These are phyloP conservation scores for Ctenochaetus hawaiiensis DNA, from an alignment of 2,797 vertebrate species.

Conservation along the genomic window DNA sequence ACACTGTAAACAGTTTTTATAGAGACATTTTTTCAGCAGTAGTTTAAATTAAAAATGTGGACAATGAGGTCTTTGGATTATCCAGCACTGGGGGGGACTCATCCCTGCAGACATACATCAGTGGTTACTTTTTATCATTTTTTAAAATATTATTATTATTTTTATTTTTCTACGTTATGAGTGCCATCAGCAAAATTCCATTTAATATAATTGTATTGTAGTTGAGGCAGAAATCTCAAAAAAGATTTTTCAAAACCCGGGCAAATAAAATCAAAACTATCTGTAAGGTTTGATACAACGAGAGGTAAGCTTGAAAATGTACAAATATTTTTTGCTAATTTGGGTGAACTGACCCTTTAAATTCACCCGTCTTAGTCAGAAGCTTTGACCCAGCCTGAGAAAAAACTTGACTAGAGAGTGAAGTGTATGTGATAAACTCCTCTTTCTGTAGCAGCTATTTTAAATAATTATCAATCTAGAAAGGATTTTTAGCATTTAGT, in stretches of 20 bases:
- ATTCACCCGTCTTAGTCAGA: constrained; percentile 20
- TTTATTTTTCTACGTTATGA: background rate
- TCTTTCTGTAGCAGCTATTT: constrained; percentile 51
- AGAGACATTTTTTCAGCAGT: background rate
- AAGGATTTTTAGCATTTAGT: constrained; percentile 16
- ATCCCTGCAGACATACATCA: background rate
- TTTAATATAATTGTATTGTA: background rate
- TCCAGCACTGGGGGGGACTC: background rate
- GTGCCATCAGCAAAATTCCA: background rate
- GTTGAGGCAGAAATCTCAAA: background rate
- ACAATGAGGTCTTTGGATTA: constrained; percentile 9
- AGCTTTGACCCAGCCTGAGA: constrained; percentile 25
- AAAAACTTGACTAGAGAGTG: constrained; percentile 16
- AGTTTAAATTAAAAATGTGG: constrained; percentile 1
- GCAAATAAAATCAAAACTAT: background rate
- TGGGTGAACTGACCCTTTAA: constrained; percentile 35
- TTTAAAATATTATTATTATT: background rate
- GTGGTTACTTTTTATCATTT: background rate
- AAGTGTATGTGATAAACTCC: constrained; percentile 25
- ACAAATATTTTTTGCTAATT: constrained; percentile 3
- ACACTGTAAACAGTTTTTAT: background rate
- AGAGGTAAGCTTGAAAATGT: constrained; percentile 1
- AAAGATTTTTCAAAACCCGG: no score
- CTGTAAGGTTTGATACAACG: background rate
- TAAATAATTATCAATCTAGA: constrained; percentile 13